These are phyloP conservation scores for Antrozous pallidus DNA, from an alignment of 2,797 vertebrate species.

Conservation along the genomic window DNA sequence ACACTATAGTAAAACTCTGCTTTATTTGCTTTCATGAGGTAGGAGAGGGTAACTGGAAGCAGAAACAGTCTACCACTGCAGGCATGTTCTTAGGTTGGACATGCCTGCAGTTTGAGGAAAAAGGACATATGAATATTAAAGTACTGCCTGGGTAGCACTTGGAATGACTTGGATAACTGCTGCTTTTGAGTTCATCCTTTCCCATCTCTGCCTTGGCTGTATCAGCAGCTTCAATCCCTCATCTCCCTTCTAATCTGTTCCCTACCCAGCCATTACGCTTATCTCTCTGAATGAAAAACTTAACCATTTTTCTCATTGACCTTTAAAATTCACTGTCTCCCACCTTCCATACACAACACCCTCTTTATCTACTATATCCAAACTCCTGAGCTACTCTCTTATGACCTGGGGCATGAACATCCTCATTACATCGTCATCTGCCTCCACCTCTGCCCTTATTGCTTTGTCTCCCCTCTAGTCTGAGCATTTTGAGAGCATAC, in stretches of 20 bases:
- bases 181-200: not conserved
- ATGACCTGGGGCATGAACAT: not conserved
- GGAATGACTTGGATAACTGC: not conserved
- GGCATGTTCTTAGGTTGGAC: not conserved
- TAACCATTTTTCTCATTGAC: not conserved
- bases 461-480: fast-evolving
- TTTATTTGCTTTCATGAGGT: not conserved
- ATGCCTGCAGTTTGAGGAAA: not conserved
- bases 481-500: not conserved
- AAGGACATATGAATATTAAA: not conserved
- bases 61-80: fast-evolving
- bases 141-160: not conserved
- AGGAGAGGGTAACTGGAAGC: not conserved
- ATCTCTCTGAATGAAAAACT: not conserved
- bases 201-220: not conserved
- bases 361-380: not conserved
- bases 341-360: fast-evolving
- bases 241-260: not conserved
- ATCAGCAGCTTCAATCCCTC: not conserved
- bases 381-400: not conserved
- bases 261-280: not conserved
- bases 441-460: not conserved
- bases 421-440: not conserved
- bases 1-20: not conserved
- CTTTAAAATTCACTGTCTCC: too few species aligned